phyloP scores from a whole-genome alignment of 2,888 invertebrate species.

The Smittia aterrima region DNA sequence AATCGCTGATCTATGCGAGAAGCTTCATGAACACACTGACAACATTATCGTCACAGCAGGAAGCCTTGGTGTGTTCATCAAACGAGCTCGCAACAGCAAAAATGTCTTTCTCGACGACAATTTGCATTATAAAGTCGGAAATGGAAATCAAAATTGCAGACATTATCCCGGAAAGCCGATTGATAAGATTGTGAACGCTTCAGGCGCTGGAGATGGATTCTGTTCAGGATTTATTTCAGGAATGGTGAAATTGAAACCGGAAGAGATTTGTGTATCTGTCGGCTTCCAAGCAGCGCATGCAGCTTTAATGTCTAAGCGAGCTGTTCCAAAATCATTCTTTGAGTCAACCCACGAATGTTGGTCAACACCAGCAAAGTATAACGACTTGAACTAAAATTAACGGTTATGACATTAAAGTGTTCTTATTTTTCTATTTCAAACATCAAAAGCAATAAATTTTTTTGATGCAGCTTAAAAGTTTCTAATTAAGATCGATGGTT shows the following conservation, averaged over 20 bases:
- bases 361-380: conserved; percentile 17
- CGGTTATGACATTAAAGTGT: not conserved
- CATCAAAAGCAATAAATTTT: not conserved
- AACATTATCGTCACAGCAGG: conserved; percentile 65
- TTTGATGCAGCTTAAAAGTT: no score
- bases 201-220: conserved; percentile 81
- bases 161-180: conserved; percentile 55
- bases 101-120: conserved; percentile 46
- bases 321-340: conserved; percentile 59
- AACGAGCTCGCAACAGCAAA: conserved; percentile 47
- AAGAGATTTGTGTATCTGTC: conserved; percentile 60
- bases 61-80: conserved; percentile 59
- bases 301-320: conserved; percentile 60
- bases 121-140: not conserved
- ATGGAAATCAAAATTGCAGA: conserved; percentile 43
- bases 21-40: conserved; percentile 56
- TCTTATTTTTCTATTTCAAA: not conserved
- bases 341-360: conserved; percentile 43
- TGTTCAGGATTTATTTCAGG: conserved; percentile 68
- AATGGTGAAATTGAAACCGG: conserved; percentile 57
- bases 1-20: conserved; percentile 48
- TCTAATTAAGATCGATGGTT: no score
- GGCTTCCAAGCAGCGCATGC: conserved; percentile 63
- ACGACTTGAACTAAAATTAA: not conserved
- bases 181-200: conserved; percentile 60